Conservation (phyloP, 2,797 vertebrate genomes). For the Scolopax bukidnonensis region DNA sequence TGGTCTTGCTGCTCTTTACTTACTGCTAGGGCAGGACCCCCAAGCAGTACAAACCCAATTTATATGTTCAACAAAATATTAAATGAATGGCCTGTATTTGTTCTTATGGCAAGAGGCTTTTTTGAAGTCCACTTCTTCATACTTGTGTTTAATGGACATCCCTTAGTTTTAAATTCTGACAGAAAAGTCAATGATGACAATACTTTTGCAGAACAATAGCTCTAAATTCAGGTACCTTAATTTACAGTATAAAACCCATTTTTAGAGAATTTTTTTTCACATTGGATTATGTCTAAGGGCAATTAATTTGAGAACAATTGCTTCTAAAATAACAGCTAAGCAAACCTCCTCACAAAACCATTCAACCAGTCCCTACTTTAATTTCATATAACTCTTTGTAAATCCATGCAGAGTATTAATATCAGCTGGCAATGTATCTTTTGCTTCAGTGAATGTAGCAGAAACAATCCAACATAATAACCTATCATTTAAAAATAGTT, state of each 20-base stretch:
- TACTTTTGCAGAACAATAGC: background rate
- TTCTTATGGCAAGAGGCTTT: fast-evolving
- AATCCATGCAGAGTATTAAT: background rate
- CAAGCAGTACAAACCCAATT: background rate
- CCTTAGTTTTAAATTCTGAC: background rate
- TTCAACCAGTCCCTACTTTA: background rate
- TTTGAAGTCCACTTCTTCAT: background rate
- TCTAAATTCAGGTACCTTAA: background rate
- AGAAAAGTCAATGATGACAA: background rate
- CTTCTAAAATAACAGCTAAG: slow-evolving; percentile 1
- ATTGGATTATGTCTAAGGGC: background rate
- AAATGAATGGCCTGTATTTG: background rate
- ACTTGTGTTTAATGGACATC: background rate
- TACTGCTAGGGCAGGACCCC: background rate
- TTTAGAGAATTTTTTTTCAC: background rate
- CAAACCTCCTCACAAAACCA: background rate
- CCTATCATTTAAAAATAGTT: background rate
- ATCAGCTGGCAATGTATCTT: background rate
- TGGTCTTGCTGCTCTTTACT: background rate
- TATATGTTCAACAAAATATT: background rate
- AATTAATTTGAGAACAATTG: background rate
- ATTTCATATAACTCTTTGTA: background rate
- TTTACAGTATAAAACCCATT: background rate
- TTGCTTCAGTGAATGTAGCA: background rate
- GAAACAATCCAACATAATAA: background rate